These are phyloP conservation scores for Drosophila nannoptera DNA, from an alignment of 1,140 invertebrate genomes.

Conservation along the genomic window DNA sequence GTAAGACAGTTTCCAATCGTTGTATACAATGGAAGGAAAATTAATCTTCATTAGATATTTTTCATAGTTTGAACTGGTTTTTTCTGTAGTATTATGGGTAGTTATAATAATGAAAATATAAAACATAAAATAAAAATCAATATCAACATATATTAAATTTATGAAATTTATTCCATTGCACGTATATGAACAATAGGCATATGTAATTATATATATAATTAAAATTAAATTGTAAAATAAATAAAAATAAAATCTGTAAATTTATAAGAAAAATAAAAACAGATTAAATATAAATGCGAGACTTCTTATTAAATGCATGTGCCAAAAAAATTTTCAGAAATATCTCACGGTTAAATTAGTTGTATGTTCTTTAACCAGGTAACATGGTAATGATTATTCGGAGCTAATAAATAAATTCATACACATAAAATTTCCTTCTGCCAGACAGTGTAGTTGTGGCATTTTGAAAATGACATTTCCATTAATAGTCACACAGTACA, in stretches of 20 bases:
- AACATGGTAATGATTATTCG: conserved; percentile 32
- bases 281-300: neutral
- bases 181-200: neutral
- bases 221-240: too few relatives aligned
- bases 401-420: conserved; percentile 18
- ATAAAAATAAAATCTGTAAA: too few relatives aligned
- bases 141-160: conserved; percentile 3
- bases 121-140: neutral
- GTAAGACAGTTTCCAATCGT: conserved; percentile 15
- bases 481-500: neutral
- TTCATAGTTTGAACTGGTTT: neutral
- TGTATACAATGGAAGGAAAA: conserved; percentile 30
- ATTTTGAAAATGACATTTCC: neutral
- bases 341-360: conserved; percentile 12
- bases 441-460: conserved; percentile 28
- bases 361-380: conserved; percentile 27
- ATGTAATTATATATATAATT: neutral
- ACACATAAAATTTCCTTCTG: conserved; percentile 32
- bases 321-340: conserved; percentile 1
- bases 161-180: conserved; percentile 47
- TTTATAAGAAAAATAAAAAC: too few relatives aligned
- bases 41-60: neutral
- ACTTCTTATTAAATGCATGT: neutral
- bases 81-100: too few relatives aligned
- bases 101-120: neutral